Evolutionary conservation across 1,140 invertebrate species (phyloP).

Genomic region (Mactra quadrangularis): DNA sequence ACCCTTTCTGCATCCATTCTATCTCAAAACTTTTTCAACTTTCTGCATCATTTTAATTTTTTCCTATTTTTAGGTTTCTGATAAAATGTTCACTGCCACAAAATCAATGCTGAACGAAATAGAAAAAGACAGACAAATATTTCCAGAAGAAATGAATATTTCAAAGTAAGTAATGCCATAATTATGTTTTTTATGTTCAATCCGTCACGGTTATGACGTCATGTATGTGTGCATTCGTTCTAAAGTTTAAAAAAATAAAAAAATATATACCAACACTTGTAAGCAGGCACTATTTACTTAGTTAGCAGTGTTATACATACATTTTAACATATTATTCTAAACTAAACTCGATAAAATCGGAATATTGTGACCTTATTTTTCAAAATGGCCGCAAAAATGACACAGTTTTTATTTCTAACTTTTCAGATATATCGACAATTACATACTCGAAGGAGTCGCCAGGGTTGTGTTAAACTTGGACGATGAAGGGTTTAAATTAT

Average conservation of each 20-base stretch:
- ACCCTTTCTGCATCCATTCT: too few species aligned
- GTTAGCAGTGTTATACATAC: neutral
- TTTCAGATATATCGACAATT: constrained; percentile 63
- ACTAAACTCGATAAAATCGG: too few species aligned
- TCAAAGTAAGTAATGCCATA: constrained; percentile 7
- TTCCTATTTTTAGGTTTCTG: neutral
- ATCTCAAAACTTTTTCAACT: too few species aligned
- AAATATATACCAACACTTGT: neutral
- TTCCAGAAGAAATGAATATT: constrained; percentile 29
- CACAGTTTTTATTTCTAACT: too few species aligned
- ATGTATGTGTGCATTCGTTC: too few species aligned
- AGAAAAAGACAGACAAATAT: neutral
- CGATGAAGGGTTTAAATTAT: constrained; percentile 2
- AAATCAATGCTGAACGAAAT: neutral
- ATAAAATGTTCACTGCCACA: neutral
- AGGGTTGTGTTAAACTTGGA: constrained; percentile 26
- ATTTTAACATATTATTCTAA: neutral
- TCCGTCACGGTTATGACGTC: too few species aligned
- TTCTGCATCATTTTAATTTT: too few species aligned
- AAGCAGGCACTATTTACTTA: neutral
- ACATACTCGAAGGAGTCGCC: constrained; percentile 46
- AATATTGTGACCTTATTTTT: too few species aligned
- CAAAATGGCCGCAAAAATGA: too few species aligned
- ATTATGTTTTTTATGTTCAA: neutral
- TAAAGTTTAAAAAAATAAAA: too few species aligned